Evolutionary conservation across 2,113 vertebrate genomes (phyloP), one percentile per base, ranked within the genome.

Genomic region (Micromys minutus): DNA sequence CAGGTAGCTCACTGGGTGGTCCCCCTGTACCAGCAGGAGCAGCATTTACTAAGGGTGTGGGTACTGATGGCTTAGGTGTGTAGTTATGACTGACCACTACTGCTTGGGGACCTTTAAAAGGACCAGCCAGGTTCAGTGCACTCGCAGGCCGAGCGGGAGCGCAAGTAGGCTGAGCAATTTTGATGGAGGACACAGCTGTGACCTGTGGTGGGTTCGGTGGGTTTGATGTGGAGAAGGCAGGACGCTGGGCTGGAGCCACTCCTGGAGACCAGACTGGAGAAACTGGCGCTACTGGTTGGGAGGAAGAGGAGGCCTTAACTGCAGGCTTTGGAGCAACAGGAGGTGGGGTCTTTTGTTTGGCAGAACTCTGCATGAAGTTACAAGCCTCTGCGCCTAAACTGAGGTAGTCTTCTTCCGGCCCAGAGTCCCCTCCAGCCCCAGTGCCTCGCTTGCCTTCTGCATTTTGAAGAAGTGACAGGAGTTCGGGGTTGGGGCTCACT

Each of bases 341-440:
- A 80, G 99, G 99, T 87, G 99, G 99, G 71, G 97, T 98, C 98
- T 99, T 99, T 72, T 99, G 98, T 96, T 99, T 99, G 59, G 98
- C 96, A 69, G 98, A 94, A 91, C 98, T 97, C 93, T 99, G 99
- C 98, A 99, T 99, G 97, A 99, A 99, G 97, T 99, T 99, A 94
- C 99, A 99, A 93, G 99, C 99, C 98, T 99, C 99, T 65, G 99
- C 99, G 50, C 99, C 99, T 87, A 99, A 98, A 89, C 99, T 99
- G 96, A 99, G 99, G 98, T 99, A 99, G 98, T 99, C 99, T 98
- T 99, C 99, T 96, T 99, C 99, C 0, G 99, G 98, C 91, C 99
- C 99, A 15, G 99, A 99, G 95, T 99, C 99, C 95, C 99, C 99
- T 65, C 99, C 99, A 72, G 98, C 94, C 77, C 98, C 98, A 0